Evolutionary conservation across 1,140 invertebrate genomes (phyloP).

Genomic region (Eciton burchellii): DNA sequence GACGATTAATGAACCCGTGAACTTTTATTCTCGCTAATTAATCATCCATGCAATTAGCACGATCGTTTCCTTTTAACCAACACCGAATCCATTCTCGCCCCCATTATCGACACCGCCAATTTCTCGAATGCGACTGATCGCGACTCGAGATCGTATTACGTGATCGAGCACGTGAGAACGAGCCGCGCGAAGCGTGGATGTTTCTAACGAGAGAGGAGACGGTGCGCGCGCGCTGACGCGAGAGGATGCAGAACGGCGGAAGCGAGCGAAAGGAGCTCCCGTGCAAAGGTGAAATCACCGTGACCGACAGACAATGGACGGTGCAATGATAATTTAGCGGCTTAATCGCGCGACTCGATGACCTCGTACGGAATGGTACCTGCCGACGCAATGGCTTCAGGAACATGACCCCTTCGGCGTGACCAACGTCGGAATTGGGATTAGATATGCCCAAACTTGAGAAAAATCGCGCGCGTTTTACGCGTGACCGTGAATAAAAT

Average conservation of each 20-base stretch:
- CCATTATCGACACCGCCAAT: constrained; percentile 45
- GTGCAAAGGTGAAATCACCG: constrained; percentile 61
- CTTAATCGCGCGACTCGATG: constrained; percentile 48
- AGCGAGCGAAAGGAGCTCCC: constrained; percentile 58
- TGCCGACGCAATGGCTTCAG: constrained; percentile 22
- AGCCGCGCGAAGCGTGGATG: constrained; percentile 18
- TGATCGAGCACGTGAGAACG: constrained; percentile 51
- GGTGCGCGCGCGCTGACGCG: constrained; percentile 17
- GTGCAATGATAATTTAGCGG: constrained; percentile 54
- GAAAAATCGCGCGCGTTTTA: constrained; percentile 9
- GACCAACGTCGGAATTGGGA: too few species aligned
- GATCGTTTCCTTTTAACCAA: constrained; percentile 8
- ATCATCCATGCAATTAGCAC: constrained; percentile 27
- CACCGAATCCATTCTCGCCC: constrained; percentile 25
- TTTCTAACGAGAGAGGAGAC: constrained; percentile 45
- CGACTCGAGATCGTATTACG: constrained; percentile 42
- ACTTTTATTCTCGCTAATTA: not conserved
- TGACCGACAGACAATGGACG: constrained; percentile 56
- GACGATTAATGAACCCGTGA: not conserved
- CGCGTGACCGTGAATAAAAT: constrained; percentile 35
- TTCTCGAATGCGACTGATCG: constrained; percentile 26
- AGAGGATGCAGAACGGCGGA: constrained; percentile 54
- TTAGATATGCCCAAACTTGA: not conserved
- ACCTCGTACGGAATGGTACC: constrained; percentile 36
- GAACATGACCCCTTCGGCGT: too few species aligned